These are phyloP conservation scores for Anolis carolinensis DNA, from an alignment of 2,113 vertebrate genomes.

Conservation along the genomic window DNA sequence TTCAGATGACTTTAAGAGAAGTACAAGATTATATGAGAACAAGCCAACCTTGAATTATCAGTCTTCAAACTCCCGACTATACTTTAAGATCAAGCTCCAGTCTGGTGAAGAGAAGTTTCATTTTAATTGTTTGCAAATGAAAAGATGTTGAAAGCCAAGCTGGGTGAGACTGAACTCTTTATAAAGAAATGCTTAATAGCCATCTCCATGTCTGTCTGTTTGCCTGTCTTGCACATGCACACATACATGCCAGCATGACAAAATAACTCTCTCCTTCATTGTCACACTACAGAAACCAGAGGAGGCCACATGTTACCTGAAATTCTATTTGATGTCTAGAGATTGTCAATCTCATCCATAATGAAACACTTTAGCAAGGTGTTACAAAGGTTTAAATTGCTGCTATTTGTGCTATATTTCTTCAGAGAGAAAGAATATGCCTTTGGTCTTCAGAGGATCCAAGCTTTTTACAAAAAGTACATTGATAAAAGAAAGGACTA, in stretches of 20 bases:
- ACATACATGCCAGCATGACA: not conserved
- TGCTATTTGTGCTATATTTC: constrained; percentile 24
- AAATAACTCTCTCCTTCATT: not conserved
- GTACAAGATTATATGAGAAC: too few relatives aligned
- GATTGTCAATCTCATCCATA: not conserved
- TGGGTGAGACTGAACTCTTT: not conserved
- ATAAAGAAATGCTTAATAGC: not conserved
- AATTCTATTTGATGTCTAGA: constrained; percentile 21
- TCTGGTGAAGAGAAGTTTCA: not conserved
- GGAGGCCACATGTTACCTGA: constrained; percentile 1
- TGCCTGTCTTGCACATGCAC: not conserved
- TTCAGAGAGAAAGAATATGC: not conserved
- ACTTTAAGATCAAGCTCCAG: not conserved
- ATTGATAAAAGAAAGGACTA: not conserved
- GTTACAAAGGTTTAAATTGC: constrained; percentile 13
- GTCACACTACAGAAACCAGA: not conserved
- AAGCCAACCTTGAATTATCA: too few relatives aligned
- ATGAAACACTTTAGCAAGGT: constrained; percentile 30
- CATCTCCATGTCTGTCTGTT: not conserved
- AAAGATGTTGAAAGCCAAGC: not conserved
- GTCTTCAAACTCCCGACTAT: too few relatives aligned
- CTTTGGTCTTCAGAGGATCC: constrained; percentile 11
- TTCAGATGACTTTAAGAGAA: too few relatives aligned
- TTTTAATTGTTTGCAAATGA: not conserved
- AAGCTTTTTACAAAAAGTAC: constrained; percentile 4